These are phyloP conservation scores for Acrocephalus kingi DNA, from an alignment of 2,113 vertebrate genomes.

Conservation along the genomic window DNA sequence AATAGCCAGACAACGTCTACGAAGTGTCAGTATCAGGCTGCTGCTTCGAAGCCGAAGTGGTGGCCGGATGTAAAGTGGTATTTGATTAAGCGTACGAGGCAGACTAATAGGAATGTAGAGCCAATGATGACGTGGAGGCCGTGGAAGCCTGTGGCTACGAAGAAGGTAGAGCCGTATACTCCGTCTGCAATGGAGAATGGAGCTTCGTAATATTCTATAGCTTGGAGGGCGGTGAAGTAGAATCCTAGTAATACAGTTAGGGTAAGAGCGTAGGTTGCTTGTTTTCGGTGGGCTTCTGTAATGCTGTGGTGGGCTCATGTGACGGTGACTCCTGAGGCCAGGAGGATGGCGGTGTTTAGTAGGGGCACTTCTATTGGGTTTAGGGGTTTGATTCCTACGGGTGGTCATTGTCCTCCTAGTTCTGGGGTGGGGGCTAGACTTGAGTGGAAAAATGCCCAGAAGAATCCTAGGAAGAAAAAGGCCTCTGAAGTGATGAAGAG, in stretches of 20 bases:
- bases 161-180: accelerated
- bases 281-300: not conserved
- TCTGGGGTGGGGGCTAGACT: not conserved
- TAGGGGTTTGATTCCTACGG: accelerated
- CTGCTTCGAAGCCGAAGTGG: not conserved
- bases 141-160: not conserved
- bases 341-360: accelerated
- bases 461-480: not conserved
- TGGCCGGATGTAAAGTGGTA: not conserved
- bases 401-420: not conserved
- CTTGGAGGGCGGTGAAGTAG: not conserved
- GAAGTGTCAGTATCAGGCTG: not conserved
- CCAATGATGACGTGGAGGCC: accelerated
- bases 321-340: accelerated
- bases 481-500: not conserved
- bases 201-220: not conserved
- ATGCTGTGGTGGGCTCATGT: not conserved
- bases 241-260: accelerated
- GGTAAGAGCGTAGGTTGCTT: accelerated
- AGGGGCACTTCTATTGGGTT: accelerated
- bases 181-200: not conserved
- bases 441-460: not conserved
- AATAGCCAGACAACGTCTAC: not conserved
- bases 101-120: accelerated
- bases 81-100: not conserved